phyloP scores from a whole-genome alignment of 92 coral and sea anemone species.

The Epizoanthus scotinus region DNA sequence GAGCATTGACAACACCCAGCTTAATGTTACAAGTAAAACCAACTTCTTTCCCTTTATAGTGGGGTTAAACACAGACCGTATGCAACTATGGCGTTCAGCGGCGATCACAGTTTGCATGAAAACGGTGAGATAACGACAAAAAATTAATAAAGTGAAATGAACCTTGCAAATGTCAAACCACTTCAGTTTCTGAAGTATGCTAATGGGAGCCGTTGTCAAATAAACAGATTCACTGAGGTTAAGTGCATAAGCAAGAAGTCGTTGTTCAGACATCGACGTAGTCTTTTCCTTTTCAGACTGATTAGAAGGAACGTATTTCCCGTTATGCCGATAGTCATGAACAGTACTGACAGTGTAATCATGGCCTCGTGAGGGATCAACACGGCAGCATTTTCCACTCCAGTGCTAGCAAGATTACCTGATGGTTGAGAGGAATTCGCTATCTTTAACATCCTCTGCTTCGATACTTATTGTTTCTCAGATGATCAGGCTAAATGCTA shows the following conservation, averaged over 20 bases:
- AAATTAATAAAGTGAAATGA: neutral
- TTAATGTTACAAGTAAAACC: neutral
- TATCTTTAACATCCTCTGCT: neutral
- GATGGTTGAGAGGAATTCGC: neutral
- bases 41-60: neutral
- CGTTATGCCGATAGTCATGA: neutral
- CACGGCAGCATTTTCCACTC: neutral
- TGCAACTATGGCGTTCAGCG: neutral
- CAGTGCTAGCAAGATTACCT: neutral
- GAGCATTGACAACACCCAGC: neutral
- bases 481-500: neutral
- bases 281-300: neutral
- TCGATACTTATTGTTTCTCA: neutral
- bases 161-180: neutral
- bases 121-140: neutral
- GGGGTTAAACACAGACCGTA: neutral
- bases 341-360: neutral
- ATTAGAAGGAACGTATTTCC: neutral
- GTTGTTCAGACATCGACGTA: neutral
- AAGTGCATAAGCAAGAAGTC: neutral
- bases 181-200: neutral
- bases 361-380: neutral
- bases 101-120: neutral
- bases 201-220: slow-evolving; percentile 2
- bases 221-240: neutral